Evolutionary conservation across 2,113 vertebrate genomes (phyloP).

Genomic region (Phyllostomus hastatus): DNA sequence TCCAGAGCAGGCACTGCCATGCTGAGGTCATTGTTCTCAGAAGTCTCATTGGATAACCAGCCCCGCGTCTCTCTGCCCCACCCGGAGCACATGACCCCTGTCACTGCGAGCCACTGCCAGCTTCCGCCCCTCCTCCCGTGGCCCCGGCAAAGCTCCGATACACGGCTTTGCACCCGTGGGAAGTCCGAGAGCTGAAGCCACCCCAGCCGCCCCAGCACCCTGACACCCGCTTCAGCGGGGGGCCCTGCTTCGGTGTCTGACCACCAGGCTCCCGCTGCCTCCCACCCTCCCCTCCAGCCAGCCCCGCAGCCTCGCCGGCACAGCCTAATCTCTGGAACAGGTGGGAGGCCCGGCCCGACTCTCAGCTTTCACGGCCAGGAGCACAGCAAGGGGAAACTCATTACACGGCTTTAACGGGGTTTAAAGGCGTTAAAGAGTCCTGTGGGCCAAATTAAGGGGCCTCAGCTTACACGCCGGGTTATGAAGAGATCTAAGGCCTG

Average conservation of each 20-base stretch:
- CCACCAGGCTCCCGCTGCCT: neutral
- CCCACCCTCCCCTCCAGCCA: neutral
- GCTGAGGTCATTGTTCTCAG: neutral
- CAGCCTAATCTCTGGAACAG: slow-evolving; percentile 31
- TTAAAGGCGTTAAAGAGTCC: slow-evolving; percentile 62
- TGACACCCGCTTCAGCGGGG: neutral
- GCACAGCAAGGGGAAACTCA: slow-evolving; percentile 49
- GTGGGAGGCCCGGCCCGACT: slow-evolving; percentile 20
- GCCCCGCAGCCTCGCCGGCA: neutral
- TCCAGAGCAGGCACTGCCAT: neutral
- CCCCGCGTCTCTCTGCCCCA: too few relatives aligned
- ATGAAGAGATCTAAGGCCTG: slow-evolving; percentile 34
- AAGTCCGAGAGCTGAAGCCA: neutral
- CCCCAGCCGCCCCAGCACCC: neutral
- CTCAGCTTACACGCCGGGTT: slow-evolving; percentile 55
- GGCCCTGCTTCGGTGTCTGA: neutral
- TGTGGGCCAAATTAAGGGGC: slow-evolving; percentile 69
- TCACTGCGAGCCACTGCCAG: neutral
- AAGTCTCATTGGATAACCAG: neutral
- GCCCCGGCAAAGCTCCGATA: neutral
- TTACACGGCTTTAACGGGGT: slow-evolving; percentile 55
- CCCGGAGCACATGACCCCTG: neutral
- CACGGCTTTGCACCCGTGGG: fast-evolving
- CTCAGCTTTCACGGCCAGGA: slow-evolving; percentile 67
- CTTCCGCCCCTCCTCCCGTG: neutral